Evolutionary conservation across 1,140 invertebrate species (phyloP).

Genomic region (Anthonomus grandis): DNA sequence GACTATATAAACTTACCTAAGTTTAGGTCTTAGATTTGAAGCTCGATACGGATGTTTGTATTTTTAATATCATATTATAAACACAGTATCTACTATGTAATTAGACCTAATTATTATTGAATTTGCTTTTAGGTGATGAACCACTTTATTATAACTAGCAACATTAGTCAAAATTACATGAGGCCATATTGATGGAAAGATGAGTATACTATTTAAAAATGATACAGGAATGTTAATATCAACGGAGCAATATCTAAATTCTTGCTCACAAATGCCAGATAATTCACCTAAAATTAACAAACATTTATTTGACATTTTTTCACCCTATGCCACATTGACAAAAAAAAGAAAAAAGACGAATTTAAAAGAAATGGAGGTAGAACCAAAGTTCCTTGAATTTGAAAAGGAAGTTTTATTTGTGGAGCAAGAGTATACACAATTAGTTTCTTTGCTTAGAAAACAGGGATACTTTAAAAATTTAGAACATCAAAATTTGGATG

Average conservation of each 20-base stretch:
- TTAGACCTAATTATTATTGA: no score
- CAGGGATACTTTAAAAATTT: not conserved
- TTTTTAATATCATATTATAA: no score
- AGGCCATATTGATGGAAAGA: no score
- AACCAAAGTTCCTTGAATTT: not conserved
- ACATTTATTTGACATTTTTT: slow-evolving; percentile 31
- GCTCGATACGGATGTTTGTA: no score
- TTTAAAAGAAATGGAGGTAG: not conserved
- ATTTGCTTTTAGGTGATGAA: no score
- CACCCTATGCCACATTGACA: slow-evolving; percentile 21
- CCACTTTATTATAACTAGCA: no score
- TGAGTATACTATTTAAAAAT: slow-evolving; percentile 21
- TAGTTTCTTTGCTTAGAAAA: slow-evolving; percentile 5
- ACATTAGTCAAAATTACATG: no score
- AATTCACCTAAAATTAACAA: slow-evolving; percentile 13
- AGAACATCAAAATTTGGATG: not conserved
- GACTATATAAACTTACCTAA: no score
- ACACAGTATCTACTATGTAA: no score
- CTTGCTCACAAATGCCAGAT: slow-evolving; percentile 18
- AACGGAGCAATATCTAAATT: slow-evolving; percentile 33
- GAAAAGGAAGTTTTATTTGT: slow-evolving; percentile 16
- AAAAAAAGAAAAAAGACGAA: slow-evolving; percentile 9
- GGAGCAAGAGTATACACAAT: slow-evolving; percentile 10
- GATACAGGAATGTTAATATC: slow-evolving; percentile 31
- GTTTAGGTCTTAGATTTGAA: no score